A percentile compares a stretch with the other conserved stretches of the same genome.
Conservation (phyloP, 2,888 invertebrate species). For the Plagodis dolabraria region DNA sequence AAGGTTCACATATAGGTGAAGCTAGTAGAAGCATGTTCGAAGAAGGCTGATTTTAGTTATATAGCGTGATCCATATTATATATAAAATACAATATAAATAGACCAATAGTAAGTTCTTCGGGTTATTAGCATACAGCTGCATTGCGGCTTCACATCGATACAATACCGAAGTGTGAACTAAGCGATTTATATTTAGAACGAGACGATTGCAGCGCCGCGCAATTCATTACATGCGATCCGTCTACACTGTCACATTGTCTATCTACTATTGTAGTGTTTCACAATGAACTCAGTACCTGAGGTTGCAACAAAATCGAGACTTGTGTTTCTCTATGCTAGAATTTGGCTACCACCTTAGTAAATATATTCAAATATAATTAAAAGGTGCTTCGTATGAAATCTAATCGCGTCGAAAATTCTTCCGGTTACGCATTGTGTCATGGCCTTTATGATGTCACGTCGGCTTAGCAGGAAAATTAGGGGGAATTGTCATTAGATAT, state of each 20-base stretch:
- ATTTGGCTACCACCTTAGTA: neutral
- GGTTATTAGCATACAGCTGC: constrained; percentile 45
- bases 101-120: constrained; percentile 25
- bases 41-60: too few species aligned
- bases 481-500: too few species aligned
- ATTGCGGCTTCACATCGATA: constrained; percentile 42
- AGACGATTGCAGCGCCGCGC: constrained; percentile 44
- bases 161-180: constrained; percentile 52
- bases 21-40: too few species aligned
- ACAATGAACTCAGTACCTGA: neutral
- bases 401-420: too few species aligned
- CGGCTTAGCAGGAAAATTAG: too few species aligned
- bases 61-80: too few species aligned
- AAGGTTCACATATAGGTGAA: too few species aligned
- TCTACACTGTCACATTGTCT: constrained; percentile 20
- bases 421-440: too few species aligned
- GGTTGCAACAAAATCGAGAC: neutral
- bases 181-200: constrained; percentile 56
- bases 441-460: too few species aligned
- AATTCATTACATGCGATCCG: constrained; percentile 34
- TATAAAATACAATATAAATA: neutral
- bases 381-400: neutral
- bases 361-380: neutral
- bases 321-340: too few species aligned
- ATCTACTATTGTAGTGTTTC: neutral